Evolutionary conservation across 2,113 vertebrate species (phyloP), one percentile per base, ranked within the genome.

Genomic region (cattle (Bos taurus)): DNA sequence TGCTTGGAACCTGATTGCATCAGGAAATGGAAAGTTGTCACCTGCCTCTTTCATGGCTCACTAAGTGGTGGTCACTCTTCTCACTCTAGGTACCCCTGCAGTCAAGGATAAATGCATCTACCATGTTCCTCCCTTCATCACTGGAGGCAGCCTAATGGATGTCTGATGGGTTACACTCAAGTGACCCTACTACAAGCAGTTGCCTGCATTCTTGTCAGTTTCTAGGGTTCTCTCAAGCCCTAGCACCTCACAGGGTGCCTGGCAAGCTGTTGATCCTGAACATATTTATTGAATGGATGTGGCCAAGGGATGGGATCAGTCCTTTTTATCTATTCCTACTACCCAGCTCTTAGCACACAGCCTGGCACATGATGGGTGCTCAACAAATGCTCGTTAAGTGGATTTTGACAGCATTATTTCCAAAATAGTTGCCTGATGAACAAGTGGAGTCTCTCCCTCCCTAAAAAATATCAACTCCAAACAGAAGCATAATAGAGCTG

Each of bases 401-500:
- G 57, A 91, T 95, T 96, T 81, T 40, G 78, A 94, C 50, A 46
- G 46, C 52, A 50, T 93, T 91, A 94, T 93, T 97, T 97, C 86
- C 88, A 89, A 98, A 98, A 97, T 88, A 93, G 88, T 88, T 43
- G 85, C 88, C 97, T 95, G 90, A 94, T 96, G 96, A 98, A 94
- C 74, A 93, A 98, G 86, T 50, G 14, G 28, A 59, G 21, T 84
- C 46, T 91, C 52, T 50, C 21, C 46, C 88, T 87, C 71, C 60
- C 67, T 62, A 82, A 96, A 91, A 98, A 95, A 91, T 88, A 90
- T 64, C 92, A 96, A 94, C 71, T 97, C 85, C 59, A 96, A 96
- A 97, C 71, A 98, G 97, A 96, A 96, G 94, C 91, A 96, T 93
- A 97, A 95, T 92, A 97, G 78, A 98, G 40, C 88, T 80, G 96